Evolutionary conservation across 1,140 invertebrate genomes (phyloP).

Genomic region (Drosophila melanogaster): DNA sequence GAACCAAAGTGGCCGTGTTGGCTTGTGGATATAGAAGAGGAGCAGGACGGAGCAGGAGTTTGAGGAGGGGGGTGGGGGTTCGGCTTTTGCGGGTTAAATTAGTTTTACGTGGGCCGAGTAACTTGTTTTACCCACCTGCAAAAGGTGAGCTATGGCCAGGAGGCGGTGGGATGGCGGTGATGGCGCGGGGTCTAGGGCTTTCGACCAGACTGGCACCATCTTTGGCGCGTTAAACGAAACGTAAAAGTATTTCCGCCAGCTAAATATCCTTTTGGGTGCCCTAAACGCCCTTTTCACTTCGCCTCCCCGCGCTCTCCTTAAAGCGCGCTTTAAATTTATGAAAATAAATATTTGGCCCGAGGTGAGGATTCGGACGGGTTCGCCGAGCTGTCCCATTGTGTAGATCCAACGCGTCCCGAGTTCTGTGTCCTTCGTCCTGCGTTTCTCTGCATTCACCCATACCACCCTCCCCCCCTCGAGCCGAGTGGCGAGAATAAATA

Average conservation of each 20-base stretch:
- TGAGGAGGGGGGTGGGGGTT: constrained; percentile 4
- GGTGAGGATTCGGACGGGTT: constrained; percentile 59
- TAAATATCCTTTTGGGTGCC: constrained; percentile 80
- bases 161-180: neutral
- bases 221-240: constrained; percentile 81
- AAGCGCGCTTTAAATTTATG: constrained; percentile 79
- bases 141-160: constrained; percentile 8
- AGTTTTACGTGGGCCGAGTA: constrained; percentile 76
- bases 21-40: constrained; percentile 25
- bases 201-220: constrained; percentile 51
- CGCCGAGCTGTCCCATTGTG: constrained; percentile 25
- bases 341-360: constrained; percentile 74
- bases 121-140: constrained; percentile 43
- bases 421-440: constrained; percentile 5
- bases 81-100: constrained; percentile 75
- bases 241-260: constrained; percentile 82
- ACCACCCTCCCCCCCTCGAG: no score
- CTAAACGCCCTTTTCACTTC: constrained; percentile 43
- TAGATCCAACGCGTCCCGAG: constrained; percentile 5
- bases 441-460: constrained; percentile 50
- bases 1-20: constrained; percentile 77
- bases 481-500: constrained; percentile 22
- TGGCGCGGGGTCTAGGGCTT: no score
- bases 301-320: constrained; percentile 42
- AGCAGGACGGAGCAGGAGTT: no score